Evolutionary conservation across 2,113 vertebrate species (phyloP).

Genomic region (Panthera uncia): DNA sequence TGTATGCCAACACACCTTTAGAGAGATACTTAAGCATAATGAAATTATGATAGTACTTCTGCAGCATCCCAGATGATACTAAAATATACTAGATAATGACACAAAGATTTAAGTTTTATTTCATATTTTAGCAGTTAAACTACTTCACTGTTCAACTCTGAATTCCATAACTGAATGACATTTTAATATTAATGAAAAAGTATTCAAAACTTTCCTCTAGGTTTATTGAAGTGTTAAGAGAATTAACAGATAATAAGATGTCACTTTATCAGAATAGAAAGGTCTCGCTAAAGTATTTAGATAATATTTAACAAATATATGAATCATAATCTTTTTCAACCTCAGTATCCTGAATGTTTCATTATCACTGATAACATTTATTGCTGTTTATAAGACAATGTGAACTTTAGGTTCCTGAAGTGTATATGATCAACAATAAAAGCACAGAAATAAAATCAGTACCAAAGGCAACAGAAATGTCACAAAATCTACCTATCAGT

Average conservation of each 20-base stretch:
- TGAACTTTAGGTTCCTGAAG: background rate
- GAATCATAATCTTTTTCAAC: background rate
- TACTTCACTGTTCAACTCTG: background rate
- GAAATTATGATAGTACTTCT: background rate
- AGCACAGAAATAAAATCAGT: background rate
- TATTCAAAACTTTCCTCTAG: background rate
- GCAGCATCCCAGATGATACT: background rate
- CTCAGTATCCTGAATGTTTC: background rate
- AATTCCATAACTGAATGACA: background rate
- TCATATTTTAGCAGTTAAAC: background rate
- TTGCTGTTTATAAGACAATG: background rate
- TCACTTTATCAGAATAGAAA: background rate
- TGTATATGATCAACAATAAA: background rate
- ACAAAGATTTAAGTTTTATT: background rate
- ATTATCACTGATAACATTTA: background rate
- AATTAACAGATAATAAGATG: background rate
- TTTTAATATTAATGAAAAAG: slow-evolving; percentile 5
- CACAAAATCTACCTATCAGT: background rate
- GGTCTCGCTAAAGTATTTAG: background rate
- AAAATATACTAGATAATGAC: background rate
- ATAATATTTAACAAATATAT: background rate
- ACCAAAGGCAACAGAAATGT: background rate
- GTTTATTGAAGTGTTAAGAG: background rate
- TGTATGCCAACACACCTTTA: background rate
- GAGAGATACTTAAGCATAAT: background rate